Base-by-base conservation (phyloP, 1,140 invertebrate genomes). In the Magallana angulata region DNA sequence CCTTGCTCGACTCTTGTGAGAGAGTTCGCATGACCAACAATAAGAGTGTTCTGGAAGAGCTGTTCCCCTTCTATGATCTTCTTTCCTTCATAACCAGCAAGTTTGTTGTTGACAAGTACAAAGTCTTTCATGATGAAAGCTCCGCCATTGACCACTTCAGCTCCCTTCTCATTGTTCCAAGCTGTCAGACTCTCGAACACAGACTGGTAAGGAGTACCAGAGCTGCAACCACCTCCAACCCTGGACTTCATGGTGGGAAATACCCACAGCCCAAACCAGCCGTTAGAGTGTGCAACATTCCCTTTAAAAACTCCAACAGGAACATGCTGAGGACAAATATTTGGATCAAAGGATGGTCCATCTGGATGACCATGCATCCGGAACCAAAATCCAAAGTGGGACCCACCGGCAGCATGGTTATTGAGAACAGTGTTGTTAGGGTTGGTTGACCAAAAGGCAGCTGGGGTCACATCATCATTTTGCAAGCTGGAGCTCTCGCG, bases 391-490 rank as follows among this genome's bases (percentile, higher is more conserved):
- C 93, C 94, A 90, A 94, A 95, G 88, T 95, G 94, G 12, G 92
- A 92, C 9, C 94, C 93, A 9, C 94, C 94, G 16, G 92, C 94
- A 7, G 90, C 94, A 76, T 87, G 76, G 85, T 95, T 95, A 89
- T 94, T 90, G 64, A 87, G 84, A 64, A 93, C 84, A 12, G 89
- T 93, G 86, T 95, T 95, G 85, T 93, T 91, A 2, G 94, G 94
- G 90, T 95, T 93, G 81, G 91, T 94, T 18, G 91, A 88, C 93
- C 93, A 94, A 89, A 93, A 94, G 9, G 90, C 88, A 16, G 94
- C 94, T 48, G 94, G 94, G 7, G 94, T 94, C 12, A 95, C 90
- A 87, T 95, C 94, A 85, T 95, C 94, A 87, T 94, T 95, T 3
- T 92, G 89, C 18, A 95, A 90, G 89, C 91, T 92, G 4, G 94